These are phyloP conservation scores for Palloptera scutellata DNA, from an alignment of 2,888 invertebrate genomes.

Conservation along the genomic window DNA sequence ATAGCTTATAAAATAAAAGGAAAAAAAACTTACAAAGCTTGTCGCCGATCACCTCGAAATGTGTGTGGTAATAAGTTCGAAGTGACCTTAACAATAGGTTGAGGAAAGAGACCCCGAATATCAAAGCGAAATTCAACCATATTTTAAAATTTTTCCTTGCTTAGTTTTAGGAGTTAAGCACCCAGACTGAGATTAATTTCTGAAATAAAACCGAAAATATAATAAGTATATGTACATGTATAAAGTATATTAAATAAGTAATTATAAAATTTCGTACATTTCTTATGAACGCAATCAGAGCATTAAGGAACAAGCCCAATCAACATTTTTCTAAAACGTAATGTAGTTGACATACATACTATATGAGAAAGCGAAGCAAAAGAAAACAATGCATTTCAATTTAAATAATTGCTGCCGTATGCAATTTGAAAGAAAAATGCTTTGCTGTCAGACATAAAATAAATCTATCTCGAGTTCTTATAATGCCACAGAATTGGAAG, in stretches of 20 bases:
- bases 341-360: slow-evolving; percentile 5
- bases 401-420: slow-evolving; percentile 13
- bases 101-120: slow-evolving; percentile 66
- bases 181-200: slow-evolving; percentile 20
- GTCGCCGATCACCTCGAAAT: slow-evolving; percentile 66
- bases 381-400: background rate
- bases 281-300: slow-evolving; percentile 17
- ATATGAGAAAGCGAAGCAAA: background rate
- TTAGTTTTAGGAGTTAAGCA: slow-evolving; percentile 20
- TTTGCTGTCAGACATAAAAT: background rate
- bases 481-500: background rate
- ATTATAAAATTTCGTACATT: background rate
- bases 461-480: background rate
- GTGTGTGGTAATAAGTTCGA: slow-evolving; percentile 67
- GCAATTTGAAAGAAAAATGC: background rate
- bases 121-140: slow-evolving; percentile 69
- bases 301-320: background rate
- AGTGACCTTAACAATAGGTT: slow-evolving; percentile 66
- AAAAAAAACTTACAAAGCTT: slow-evolving; percentile 64
- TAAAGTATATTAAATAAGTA: background rate
- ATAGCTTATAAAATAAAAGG: slow-evolving; percentile 23
- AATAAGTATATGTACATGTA: slow-evolving; percentile 8
- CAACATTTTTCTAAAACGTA: background rate
- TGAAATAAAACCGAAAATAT: slow-evolving; percentile 14
- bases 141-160: slow-evolving; percentile 18